phyloP scores from a whole-genome alignment of 2,113 vertebrate genomes.

The Plotosus lineatus region DNA sequence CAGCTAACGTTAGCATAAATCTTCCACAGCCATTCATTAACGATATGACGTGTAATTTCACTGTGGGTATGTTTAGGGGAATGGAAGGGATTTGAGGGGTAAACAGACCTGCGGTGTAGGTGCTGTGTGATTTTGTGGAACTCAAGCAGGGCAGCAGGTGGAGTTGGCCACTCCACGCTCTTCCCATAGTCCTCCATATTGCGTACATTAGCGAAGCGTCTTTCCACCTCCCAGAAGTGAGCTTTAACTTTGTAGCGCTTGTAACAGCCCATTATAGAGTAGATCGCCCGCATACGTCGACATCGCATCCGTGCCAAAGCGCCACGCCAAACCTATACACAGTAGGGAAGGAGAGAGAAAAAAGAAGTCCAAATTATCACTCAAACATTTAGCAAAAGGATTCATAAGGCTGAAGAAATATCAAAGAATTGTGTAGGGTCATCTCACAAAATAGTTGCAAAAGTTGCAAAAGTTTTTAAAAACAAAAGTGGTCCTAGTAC shows the following conservation, averaged over 20 bases:
- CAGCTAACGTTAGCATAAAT: neutral
- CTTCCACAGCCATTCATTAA: neutral
- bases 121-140: slow-evolving; percentile 80
- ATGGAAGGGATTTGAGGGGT: neutral
- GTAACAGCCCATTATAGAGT: slow-evolving; percentile 84
- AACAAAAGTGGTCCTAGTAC: no score
- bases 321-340: slow-evolving; percentile 84
- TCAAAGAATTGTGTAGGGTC: no score
- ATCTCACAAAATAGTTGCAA: neutral
- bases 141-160: slow-evolving; percentile 72
- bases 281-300: slow-evolving; percentile 76
- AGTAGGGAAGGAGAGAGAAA: neutral
- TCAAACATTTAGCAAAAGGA: neutral
- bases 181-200: slow-evolving; percentile 80
- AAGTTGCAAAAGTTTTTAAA: neutral
- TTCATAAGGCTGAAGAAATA: neutral
- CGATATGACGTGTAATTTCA: neutral
- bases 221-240: slow-evolving; percentile 82
- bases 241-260: slow-evolving; percentile 84
- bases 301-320: slow-evolving; percentile 81
- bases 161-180: slow-evolving; percentile 78
- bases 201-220: slow-evolving; percentile 75
- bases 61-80: neutral
- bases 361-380: neutral
- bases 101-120: slow-evolving; percentile 80